Conservation (phyloP, 92 coral and sea anemone genomes). For the Siderastrea radians region DNA sequence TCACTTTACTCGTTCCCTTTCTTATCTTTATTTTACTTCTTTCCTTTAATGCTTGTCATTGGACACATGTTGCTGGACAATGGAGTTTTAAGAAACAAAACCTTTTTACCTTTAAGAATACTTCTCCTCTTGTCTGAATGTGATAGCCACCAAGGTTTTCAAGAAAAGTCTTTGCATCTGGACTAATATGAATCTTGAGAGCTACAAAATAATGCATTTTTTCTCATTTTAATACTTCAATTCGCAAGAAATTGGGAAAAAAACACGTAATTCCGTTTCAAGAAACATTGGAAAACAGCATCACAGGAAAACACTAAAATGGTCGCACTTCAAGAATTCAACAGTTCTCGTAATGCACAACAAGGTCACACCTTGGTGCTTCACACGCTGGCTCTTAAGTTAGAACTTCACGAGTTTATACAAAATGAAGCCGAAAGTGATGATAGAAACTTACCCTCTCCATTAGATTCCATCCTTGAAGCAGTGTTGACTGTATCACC, state of each 20-base stretch:
- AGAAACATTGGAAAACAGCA: no score
- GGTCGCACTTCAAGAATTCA: no score
- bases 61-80: background rate
- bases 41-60: no score
- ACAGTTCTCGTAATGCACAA: no score
- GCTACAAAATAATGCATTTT: constrained; percentile 46
- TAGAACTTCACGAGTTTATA: no score
- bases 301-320: no score
- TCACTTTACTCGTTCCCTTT: no score
- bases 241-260: no score
- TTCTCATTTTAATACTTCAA: background rate
- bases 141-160: constrained; percentile 86
- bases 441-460: constrained; percentile 71
- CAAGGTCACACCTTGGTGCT: no score
- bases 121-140: constrained; percentile 81
- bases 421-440: background rate
- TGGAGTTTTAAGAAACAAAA: background rate
- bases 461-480: constrained; percentile 93
- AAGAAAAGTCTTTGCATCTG: constrained; percentile 68
- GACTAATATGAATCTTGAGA: constrained; percentile 85
- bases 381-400: no score
- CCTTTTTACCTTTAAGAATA: constrained; percentile 75
- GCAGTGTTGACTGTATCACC: constrained; percentile 96
- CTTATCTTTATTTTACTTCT: no score
- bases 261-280: no score